Evolutionary conservation across 1,140 invertebrate species (phyloP).

Genomic region (Leptoteleia sp.): DNA sequence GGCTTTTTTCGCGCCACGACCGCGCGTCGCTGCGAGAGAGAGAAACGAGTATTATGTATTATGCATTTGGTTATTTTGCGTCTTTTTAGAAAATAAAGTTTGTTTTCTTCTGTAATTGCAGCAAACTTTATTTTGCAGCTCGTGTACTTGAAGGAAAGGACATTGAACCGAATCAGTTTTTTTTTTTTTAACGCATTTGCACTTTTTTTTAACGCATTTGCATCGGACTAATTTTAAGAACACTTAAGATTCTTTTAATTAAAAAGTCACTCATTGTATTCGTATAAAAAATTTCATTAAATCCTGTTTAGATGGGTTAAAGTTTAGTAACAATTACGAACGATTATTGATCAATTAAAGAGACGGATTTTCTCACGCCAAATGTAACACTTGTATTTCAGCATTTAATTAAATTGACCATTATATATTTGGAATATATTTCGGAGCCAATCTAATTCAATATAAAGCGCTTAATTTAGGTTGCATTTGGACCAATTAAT

Average conservation of each 20-base stretch:
- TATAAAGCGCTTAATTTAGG: slow-evolving; percentile 18
- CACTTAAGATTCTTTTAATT: no score
- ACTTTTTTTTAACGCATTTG: no score
- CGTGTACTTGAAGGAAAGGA: background rate
- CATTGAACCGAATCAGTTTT: background rate
- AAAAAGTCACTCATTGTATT: no score
- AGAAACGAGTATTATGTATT: no score
- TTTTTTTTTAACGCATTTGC: no score
- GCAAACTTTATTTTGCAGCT: slow-evolving; percentile 2
- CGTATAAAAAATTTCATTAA: no score
- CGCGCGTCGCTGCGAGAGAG: background rate
- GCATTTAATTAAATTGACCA: slow-evolving; percentile 41
- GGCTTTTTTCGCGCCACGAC: slow-evolving; percentile 1
- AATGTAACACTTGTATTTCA: slow-evolving; percentile 42
- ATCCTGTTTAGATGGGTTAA: no score
- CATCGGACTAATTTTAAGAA: no score
- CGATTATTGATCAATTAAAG: slow-evolving; percentile 28
- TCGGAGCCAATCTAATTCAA: slow-evolving; percentile 28
- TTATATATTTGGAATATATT: slow-evolving; percentile 50
- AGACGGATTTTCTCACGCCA: slow-evolving; percentile 45
- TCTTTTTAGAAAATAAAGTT: background rate
- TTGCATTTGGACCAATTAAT: slow-evolving; percentile 28
- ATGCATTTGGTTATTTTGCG: background rate
- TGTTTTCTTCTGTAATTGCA: background rate
- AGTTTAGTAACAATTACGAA: slow-evolving; percentile 5